A percentile compares a stretch with the other conserved stretches of the same genome.
Conservation (phyloP, 2,888 invertebrate species). For the Hypsopygia costalis region DNA sequence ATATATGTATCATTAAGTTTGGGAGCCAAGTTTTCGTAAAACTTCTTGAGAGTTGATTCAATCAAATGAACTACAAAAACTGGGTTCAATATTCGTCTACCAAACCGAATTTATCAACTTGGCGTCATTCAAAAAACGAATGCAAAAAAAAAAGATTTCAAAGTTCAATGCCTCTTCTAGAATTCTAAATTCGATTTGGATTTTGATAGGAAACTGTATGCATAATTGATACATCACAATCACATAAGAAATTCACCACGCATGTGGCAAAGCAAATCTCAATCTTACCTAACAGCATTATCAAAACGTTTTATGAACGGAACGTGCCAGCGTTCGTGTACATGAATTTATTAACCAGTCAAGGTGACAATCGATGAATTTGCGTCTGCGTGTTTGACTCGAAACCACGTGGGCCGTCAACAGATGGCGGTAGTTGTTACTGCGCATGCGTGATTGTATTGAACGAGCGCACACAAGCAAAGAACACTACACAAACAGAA, state of each 20-base stretch:
- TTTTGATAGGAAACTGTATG: neutral
- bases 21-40: too few relatives aligned
- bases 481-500: constrained; percentile 26
- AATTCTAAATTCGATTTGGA: too few relatives aligned
- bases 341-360: constrained; percentile 72
- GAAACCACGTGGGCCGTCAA: constrained; percentile 63
- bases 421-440: constrained; percentile 65
- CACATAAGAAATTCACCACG: neutral
- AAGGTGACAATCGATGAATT: constrained; percentile 66
- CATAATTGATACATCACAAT: neutral
- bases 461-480: constrained; percentile 51
- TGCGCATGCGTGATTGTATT: constrained; percentile 70
- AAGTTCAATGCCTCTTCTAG: too few relatives aligned
- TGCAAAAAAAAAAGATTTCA: too few relatives aligned
- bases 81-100: too few relatives aligned
- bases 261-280: neutral
- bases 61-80: too few relatives aligned
- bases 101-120: too few relatives aligned
- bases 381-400: constrained; percentile 46
- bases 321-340: constrained; percentile 42
- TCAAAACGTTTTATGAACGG: constrained; percentile 23
- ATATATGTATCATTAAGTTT: too few relatives aligned
- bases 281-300: neutral
- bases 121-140: too few relatives aligned
- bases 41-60: too few relatives aligned